A percentile compares a stretch with the other conserved stretches of the same genome.
Conservation (phyloP, 2,113 vertebrate species). For the Corythornis cristatus region DNA sequence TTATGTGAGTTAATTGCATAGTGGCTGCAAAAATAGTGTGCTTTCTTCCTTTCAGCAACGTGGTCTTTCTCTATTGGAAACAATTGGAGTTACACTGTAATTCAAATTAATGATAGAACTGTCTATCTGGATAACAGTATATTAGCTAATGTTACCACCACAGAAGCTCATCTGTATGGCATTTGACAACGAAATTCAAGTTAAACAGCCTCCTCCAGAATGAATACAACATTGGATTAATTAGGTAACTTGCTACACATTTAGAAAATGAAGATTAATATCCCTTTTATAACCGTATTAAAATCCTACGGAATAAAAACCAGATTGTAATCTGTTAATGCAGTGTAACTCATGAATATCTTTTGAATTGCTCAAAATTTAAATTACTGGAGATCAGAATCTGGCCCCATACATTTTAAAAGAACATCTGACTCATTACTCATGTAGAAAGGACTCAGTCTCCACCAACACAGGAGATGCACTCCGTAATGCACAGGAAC, state of each 20-base stretch:
- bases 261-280: conserved; percentile 55
- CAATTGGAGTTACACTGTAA: not conserved
- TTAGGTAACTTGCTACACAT: conserved; percentile 28
- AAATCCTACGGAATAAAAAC: not conserved
- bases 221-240: conserved; percentile 50
- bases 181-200: conserved; percentile 24
- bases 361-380: conserved; percentile 20
- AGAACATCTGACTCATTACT: not conserved
- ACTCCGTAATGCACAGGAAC: not conserved
- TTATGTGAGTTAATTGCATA: conserved; percentile 59
- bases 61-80: conserved; percentile 16
- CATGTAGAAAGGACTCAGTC: not conserved
- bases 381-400: not conserved
- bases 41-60: conserved; percentile 11
- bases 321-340: conserved; percentile 23
- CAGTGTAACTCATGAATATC: not conserved
- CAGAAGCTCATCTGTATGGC: not conserved
- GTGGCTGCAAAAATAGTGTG: conserved; percentile 13
- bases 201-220: conserved; percentile 33
- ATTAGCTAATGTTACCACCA: conserved; percentile 13
- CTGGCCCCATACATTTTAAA: not conserved
- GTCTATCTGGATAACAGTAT: not conserved
- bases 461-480: not conserved
- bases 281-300: conserved; percentile 34
- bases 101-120: conserved; percentile 34